These are phyloP conservation scores for Reticulitermes speratus DNA, from an alignment of 1,140 invertebrate genomes.

Conservation along the genomic window DNA sequence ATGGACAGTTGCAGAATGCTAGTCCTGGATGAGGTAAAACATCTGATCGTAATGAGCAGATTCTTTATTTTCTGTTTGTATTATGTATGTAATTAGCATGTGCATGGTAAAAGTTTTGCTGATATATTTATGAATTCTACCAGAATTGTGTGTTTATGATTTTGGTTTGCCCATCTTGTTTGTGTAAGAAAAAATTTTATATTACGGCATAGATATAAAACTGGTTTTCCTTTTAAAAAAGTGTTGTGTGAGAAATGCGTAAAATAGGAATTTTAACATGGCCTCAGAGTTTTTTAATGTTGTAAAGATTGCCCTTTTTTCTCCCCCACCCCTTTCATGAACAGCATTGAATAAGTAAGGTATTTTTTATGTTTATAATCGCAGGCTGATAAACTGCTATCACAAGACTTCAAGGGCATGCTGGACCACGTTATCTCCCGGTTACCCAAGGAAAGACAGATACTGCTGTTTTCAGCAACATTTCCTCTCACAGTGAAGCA, in stretches of 20 bases:
- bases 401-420: slow-evolving; percentile 99
- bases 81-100: background rate
- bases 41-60: background rate
- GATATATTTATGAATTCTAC: background rate
- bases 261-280: background rate
- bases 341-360: no score
- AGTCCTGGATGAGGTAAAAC: slow-evolving; percentile 84
- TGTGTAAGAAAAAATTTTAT: no score
- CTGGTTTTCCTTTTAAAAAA: no score
- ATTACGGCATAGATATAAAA: no score
- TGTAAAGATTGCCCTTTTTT: background rate
- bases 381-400: slow-evolving; percentile 94
- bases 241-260: no score
- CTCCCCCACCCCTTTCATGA: no score
- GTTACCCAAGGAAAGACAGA: slow-evolving; percentile 94
- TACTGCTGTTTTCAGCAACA: slow-evolving; percentile 97
- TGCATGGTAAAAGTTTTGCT: background rate
- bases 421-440: slow-evolving; percentile 93
- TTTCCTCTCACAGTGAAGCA: slow-evolving; percentile 99
- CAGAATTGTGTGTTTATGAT: no score
- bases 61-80: background rate
- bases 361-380: slow-evolving; percentile 25
- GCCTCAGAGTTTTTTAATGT: background rate
- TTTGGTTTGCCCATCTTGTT: no score
- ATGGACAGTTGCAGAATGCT: slow-evolving; percentile 96